These are phyloP conservation scores for Euclidia mi DNA, from an alignment of 2,888 invertebrate species.

Conservation along the genomic window DNA sequence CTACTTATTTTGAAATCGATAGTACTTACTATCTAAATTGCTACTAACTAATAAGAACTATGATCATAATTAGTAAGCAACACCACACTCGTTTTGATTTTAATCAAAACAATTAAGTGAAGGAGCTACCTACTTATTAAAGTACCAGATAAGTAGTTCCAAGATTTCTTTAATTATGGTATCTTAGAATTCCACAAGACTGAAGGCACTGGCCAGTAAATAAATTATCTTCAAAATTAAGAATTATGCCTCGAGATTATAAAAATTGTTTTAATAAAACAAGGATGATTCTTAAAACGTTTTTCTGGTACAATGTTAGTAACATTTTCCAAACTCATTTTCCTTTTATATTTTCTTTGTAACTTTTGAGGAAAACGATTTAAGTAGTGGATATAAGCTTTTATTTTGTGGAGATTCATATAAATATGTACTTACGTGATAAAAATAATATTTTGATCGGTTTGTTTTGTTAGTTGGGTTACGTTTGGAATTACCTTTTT, in stretches of 20 bases:
- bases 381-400: neutral
- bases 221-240: neutral
- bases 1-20: too few relatives aligned
- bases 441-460: neutral
- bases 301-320: conserved; percentile 2
- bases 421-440: neutral
- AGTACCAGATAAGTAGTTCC: too few relatives aligned
- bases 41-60: too few relatives aligned
- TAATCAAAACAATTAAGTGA: too few relatives aligned
- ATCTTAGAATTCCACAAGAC: too few relatives aligned
- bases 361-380: conserved; percentile 6
- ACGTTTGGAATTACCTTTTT: neutral
- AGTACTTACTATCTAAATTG: too few relatives aligned
- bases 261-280: conserved; percentile 8
- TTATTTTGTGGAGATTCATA: conserved; percentile 5
- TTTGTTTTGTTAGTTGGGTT: neutral
- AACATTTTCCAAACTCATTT: conserved; percentile 10
- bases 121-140: too few relatives aligned
- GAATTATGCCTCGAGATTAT: neutral
- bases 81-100: too few relatives aligned
- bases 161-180: too few relatives aligned
- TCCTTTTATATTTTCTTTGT: conserved; percentile 14
- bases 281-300: conserved; percentile 1
- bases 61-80: too few relatives aligned
- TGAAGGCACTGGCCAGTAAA: too few relatives aligned